These are phyloP conservation scores for Syncerus caffer DNA, from an alignment of 2,797 vertebrate species.

Conservation along the genomic window DNA sequence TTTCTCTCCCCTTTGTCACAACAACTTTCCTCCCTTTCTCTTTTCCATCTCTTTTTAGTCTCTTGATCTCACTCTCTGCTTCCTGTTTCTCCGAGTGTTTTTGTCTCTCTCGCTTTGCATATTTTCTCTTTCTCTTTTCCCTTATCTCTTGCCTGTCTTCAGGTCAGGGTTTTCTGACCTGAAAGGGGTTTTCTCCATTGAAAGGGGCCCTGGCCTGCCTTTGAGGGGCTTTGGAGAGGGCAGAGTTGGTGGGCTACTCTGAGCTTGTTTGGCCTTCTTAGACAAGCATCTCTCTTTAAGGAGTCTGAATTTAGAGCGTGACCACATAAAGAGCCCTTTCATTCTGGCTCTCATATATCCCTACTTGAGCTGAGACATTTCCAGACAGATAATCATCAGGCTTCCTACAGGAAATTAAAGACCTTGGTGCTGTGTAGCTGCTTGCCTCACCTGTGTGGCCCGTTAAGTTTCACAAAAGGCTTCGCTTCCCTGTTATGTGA, in stretches of 20 bases:
- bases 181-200: not conserved
- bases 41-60: not conserved
- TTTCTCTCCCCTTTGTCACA: not conserved
- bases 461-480: not conserved
- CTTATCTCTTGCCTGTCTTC: not conserved
- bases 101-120: not conserved
- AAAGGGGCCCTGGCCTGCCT: not conserved
- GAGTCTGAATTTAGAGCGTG: not conserved
- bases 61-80: not conserved
- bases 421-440: not conserved
- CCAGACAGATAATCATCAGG: constrained; percentile 44
- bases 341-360: not conserved
- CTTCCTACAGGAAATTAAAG: constrained; percentile 66
- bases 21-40: not conserved
- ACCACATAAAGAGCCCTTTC: not conserved
- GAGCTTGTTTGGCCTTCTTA: not conserved
- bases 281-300: not conserved
- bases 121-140: not conserved
- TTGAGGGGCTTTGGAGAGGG: not conserved
- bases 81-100: not conserved
- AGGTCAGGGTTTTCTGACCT: not conserved
- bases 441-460: not conserved
- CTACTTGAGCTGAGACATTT: not conserved
- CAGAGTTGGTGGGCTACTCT: not conserved
- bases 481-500: not conserved